phyloP scores from a whole-genome alignment of 1,140 invertebrate genomes.

The Archegozetes longisetosus region DNA sequence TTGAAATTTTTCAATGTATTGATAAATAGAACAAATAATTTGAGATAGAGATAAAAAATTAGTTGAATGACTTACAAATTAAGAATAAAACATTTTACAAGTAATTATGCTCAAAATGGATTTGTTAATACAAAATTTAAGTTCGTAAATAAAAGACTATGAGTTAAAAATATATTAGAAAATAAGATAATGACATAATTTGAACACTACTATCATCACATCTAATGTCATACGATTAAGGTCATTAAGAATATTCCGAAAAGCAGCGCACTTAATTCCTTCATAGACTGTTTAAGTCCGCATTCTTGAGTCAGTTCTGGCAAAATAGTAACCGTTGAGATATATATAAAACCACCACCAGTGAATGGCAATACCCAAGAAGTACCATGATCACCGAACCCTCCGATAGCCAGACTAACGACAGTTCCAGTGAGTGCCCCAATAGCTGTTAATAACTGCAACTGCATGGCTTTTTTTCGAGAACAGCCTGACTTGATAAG shows the following conservation, averaged over 20 bases:
- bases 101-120: too few relatives aligned
- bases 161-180: too few relatives aligned
- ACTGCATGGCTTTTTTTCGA: constrained; percentile 70
- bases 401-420: constrained; percentile 61
- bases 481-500: constrained; percentile 82
- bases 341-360: constrained; percentile 95
- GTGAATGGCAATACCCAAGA: constrained; percentile 85
- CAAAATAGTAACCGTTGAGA: constrained; percentile 89
- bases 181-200: too few relatives aligned
- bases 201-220: too few relatives aligned
- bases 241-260: constrained; percentile 83
- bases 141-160: too few relatives aligned
- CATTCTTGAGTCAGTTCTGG: constrained; percentile 76
- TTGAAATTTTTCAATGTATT: too few relatives aligned
- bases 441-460: constrained; percentile 81
- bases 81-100: too few relatives aligned
- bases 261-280: constrained; percentile 64
- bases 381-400: constrained; percentile 52
- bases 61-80: too few relatives aligned
- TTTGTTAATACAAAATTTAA: too few relatives aligned
- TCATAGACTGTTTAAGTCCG: constrained; percentile 62
- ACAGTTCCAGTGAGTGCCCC: constrained; percentile 82
- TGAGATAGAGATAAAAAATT: too few relatives aligned
- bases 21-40: too few relatives aligned
- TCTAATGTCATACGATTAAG: constrained; percentile 40